Percentiles rank a stretch among this genome's conserved stretches.
Conservation (phyloP, 2,888 invertebrate genomes). For the Arctia plantaginis region DNA sequence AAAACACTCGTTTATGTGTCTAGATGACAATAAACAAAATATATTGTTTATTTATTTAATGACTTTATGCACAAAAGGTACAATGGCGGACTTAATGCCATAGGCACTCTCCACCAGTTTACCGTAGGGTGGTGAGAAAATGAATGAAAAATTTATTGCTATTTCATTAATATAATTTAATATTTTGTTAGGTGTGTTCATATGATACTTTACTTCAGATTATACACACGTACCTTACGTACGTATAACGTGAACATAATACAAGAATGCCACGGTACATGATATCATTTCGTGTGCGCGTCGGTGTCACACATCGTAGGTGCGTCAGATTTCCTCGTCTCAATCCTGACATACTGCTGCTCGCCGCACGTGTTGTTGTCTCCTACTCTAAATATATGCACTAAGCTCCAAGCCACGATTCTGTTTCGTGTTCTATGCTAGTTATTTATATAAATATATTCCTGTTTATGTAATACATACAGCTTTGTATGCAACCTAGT, state of each 20-base stretch:
- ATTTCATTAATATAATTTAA: not conserved
- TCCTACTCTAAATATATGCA: not conserved
- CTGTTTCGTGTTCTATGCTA: not conserved
- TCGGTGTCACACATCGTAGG: slow-evolving; percentile 5
- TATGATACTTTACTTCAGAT: not conserved
- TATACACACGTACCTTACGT: too few relatives aligned
- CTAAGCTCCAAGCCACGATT: not conserved
- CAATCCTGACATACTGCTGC: slow-evolving; percentile 14
- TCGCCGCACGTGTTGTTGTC: not conserved
- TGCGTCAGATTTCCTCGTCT: slow-evolving; percentile 13
- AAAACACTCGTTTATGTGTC: not conserved
- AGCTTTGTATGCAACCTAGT: not conserved
- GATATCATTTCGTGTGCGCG: not conserved
- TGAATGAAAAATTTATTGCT: too few relatives aligned
- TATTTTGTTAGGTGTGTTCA: not conserved
- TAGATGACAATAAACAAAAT: not conserved
- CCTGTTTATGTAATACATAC: not conserved
- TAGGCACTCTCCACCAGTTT: too few relatives aligned
- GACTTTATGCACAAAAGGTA: too few relatives aligned
- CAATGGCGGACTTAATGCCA: too few relatives aligned
- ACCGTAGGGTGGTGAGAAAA: too few relatives aligned
- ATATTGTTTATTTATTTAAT: not conserved
- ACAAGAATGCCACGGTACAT: not conserved
- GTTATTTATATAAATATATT: not conserved
- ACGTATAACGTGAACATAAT: not conserved